These are phyloP conservation scores for Hydraecia micacea DNA, from an alignment of 2,888 invertebrate species.

Conservation along the genomic window DNA sequence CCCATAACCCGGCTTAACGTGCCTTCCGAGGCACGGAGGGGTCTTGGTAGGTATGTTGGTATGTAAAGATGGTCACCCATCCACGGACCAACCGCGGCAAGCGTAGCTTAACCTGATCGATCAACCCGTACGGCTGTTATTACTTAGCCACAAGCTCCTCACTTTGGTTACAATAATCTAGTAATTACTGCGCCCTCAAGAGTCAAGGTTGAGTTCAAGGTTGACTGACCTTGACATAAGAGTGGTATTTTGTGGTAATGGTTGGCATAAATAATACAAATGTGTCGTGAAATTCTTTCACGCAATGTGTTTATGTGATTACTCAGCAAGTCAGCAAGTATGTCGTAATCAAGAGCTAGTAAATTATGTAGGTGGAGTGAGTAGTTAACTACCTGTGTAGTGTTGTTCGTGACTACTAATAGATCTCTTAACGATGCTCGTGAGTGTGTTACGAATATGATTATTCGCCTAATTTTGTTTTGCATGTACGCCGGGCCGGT, in stretches of 20 bases:
- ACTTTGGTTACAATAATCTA: neutral
- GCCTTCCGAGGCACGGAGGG: neutral
- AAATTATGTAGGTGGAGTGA: neutral
- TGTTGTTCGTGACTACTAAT: constrained; percentile 12
- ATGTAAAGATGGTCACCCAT: neutral
- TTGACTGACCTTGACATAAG: neutral
- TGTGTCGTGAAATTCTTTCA: constrained; percentile 37
- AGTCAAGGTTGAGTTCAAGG: constrained; percentile 16
- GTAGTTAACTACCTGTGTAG: neutral
- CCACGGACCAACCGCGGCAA: too few species aligned
- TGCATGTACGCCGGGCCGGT: neutral
- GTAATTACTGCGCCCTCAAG: neutral
- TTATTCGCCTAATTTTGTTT: neutral
- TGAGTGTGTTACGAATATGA: neutral
- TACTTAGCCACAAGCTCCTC: too few species aligned
- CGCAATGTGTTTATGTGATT: constrained; percentile 21
- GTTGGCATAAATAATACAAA: constrained; percentile 36
- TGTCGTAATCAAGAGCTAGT: constrained; percentile 21
- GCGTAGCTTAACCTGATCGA: too few species aligned
- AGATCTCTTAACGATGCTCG: neutral
- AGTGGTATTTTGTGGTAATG: constrained; percentile 16
- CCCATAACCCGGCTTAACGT: neutral
- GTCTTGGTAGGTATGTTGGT: neutral
- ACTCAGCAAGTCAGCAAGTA: constrained; percentile 17
- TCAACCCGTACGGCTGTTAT: too few species aligned